Evolutionary conservation across 1,140 invertebrate species (phyloP).

Genomic region (Drosophila navojoa): DNA sequence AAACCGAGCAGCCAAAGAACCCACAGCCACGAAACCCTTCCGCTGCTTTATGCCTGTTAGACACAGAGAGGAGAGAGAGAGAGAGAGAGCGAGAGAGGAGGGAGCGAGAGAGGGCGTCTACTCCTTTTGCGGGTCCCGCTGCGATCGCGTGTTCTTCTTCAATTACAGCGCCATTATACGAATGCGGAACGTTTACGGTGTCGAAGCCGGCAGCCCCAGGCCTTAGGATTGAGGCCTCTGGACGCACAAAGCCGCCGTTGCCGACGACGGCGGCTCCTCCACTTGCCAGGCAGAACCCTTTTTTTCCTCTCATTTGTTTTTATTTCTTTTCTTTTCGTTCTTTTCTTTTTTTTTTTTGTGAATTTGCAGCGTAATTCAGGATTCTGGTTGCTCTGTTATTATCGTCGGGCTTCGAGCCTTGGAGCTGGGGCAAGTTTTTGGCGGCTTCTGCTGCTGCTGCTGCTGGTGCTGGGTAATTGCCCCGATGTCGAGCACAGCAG

Average conservation of each 20-base stretch:
- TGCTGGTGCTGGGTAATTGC: conserved; percentile 73
- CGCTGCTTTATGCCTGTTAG: conserved; percentile 27
- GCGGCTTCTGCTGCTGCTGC: conserved; percentile 51
- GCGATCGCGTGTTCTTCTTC: conserved; percentile 78
- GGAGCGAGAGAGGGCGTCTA: conserved; percentile 2
- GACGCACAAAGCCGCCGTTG: conserved; percentile 36
- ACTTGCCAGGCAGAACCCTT: conserved; percentile 35
- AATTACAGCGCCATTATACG: conserved; percentile 79
- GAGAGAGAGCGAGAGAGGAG: not conserved
- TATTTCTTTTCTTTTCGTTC: conserved; percentile 1
- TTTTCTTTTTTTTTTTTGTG: conserved; percentile 28
- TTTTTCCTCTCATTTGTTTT: conserved; percentile 29
- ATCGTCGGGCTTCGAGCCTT: conserved; percentile 62
- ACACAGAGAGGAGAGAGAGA: not conserved
- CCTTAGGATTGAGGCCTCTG: conserved; percentile 36
- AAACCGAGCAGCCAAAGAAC: conserved; percentile 4
- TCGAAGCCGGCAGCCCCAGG: conserved; percentile 19
- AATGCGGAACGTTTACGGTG: conserved; percentile 73
- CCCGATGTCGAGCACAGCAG: conserved; percentile 68
- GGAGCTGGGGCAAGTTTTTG: conserved; percentile 49
- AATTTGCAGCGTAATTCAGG: conserved; percentile 75
- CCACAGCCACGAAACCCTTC: conserved; percentile 30
- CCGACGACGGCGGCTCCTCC: conserved; percentile 39
- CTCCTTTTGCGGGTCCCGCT: conserved; percentile 42
- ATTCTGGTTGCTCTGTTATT: conserved; percentile 79